Evolutionary conservation across 2,888 invertebrate genomes (phyloP), one percentile per base, ranked within the genome.

Genomic region (Syrphus vitripennis): DNA sequence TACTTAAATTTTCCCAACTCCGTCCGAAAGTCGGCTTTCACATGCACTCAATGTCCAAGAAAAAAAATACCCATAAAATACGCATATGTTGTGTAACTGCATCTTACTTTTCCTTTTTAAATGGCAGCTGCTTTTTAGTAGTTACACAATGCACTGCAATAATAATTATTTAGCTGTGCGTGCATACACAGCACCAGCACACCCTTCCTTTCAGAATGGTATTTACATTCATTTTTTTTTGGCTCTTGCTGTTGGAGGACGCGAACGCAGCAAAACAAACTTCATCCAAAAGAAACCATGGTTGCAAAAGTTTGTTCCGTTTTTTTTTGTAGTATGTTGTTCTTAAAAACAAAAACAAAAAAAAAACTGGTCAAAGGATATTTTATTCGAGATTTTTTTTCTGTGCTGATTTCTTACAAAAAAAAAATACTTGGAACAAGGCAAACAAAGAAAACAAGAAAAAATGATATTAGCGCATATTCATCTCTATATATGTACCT

Each of bases 101-200:
- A 82, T 71, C 4, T 19, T 45, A 4, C 19, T 55, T 29, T 55
- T 53, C 53, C 5, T 21, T 42, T 16, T 31, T 76, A 53, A 37
- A 70, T 37, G 40, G 76, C 81, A 82, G 81, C 81, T 82, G 81
- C 76, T 76, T 71, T n/a, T 57, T 61, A 42, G 63, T 69, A 69
- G 55, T 69, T 81, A 63, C 81, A 76, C 70, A 76, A 82, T 82
- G 82, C 82, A 82, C 40, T 65, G 55, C 55, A 81, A 57, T 75
- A 61, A 63, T 61, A 70, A 63, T 45, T 42, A 40, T 59, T 55
- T 29, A 29, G 48, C 1, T 21, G 21, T 79, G 48, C 53, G 29
- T 74, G 79, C 67, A 80, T 67, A 48, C 55, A 65, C 14, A n/a
- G 65, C n/a, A 53, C 45, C 42, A 65, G 16, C 19, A 72, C n/a